These are phyloP conservation scores for Cylloceria caligata DNA, from an alignment of 2,888 invertebrate species.

Conservation along the genomic window DNA sequence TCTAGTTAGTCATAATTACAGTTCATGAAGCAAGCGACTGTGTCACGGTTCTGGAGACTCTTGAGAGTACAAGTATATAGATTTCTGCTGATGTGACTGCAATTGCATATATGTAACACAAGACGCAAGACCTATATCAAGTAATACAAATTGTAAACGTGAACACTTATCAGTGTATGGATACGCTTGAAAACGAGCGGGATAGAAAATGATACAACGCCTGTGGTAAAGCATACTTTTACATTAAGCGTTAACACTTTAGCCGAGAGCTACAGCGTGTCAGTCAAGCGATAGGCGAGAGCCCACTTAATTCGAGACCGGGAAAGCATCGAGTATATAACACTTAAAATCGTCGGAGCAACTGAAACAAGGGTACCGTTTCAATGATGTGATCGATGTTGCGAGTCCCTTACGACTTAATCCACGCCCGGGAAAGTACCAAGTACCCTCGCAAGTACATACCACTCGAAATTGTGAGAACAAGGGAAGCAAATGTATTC, in stretches of 20 bases:
- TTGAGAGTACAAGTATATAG: conserved; percentile 27
- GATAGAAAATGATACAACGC: neutral
- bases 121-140: conserved; percentile 37
- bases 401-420: too few relatives aligned
- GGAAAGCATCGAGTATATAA: neutral
- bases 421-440: neutral
- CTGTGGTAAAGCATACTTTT: neutral
- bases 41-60: conserved; percentile 34
- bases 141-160: conserved; percentile 52
- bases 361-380: neutral
- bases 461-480: conserved; percentile 2
- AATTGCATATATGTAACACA: conserved; percentile 42
- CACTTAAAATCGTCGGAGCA: conserved; percentile 9
- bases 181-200: conserved; percentile 4
- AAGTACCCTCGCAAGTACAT: too few relatives aligned
- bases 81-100: conserved; percentile 47
- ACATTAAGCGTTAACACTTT: conserved; percentile 7
- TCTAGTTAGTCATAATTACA: conserved; percentile 64
- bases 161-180: conserved; percentile 38
- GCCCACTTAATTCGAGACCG: conserved; percentile 49
- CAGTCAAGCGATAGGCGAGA: neutral
- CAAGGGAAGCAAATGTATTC: neutral
- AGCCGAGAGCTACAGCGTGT: conserved; percentile 5
- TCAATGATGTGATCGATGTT: neutral
- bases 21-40: conserved; percentile 39